Base-by-base conservation (phyloP, 2,888 invertebrate genomes). In the Boloria euphrosyne region DNA sequence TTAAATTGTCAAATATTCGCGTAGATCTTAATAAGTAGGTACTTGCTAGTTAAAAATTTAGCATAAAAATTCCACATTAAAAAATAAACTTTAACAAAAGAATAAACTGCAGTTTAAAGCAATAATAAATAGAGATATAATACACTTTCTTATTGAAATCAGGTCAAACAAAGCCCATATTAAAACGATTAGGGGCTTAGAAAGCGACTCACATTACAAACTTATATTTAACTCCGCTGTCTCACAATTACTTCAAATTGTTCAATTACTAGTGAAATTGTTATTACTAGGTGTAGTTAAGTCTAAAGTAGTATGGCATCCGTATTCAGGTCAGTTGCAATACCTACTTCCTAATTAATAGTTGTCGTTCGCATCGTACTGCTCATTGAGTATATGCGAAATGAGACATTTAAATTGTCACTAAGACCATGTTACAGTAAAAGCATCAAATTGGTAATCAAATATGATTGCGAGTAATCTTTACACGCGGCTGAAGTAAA, bases 301-400 rank as follows among this genome's bases (percentile, higher is more conserved):
- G 50, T 60, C 51, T 63, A 54, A 54, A 57, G 55, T 60, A 31
- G 50, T 59, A 47, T 60, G 17, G 47, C 62, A 46, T 55, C 57
- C 47, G 57, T 64, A 71, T 73, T 65, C 71, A 71, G 74, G 73
- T 72, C 74, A 73, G 72, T 73, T 73, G 74, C 74, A 71, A 71
- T 71, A 68, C 22, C 22, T 22, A 22, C 65, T 75, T 77, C 71
- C 76, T 82, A 84, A 83, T 85, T 82, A 82, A 75, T 73, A 75
- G 75, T 77, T 77, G 80, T 82, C 80, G 76, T 70, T 73, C 74
- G 74, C 68, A 76, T 75, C 62, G 81, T 38, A 10, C 31, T 38
- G 31, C 31, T 80, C 76, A 54, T 53, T 16, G 38, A 46, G 27
- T 55, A 44, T 18, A 44, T 50, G 27, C 53, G n/a, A 63, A 51